A percentile compares a stretch with the other conserved stretches of the same genome.
phyloP scores from a whole-genome alignment of 2,888 invertebrate species.

The Junonia oenone region DNA sequence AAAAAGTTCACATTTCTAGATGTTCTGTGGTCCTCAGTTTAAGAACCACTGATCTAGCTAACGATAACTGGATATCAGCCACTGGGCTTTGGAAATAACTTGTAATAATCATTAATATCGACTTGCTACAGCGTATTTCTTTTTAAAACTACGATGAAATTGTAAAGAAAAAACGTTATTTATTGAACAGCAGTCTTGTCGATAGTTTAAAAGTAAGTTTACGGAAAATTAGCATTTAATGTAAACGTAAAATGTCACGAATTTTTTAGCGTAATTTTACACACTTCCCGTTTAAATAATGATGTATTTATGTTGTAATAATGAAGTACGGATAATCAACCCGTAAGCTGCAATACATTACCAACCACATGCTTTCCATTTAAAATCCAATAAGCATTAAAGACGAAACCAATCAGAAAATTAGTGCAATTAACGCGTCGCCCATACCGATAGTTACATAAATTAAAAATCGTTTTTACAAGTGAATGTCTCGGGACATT shows the following conservation, averaged over 20 bases:
- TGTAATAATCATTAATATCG: slow-evolving; percentile 1
- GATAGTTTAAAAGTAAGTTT: too few relatives aligned
- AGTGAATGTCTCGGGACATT: neutral
- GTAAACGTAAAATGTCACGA: too few relatives aligned
- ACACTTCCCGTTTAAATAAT: too few relatives aligned
- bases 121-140: neutral
- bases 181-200: too few relatives aligned
- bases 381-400: neutral
- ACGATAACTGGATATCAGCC: slow-evolving; percentile 3
- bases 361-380: neutral
- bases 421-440: neutral
- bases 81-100: slow-evolving; percentile 4
- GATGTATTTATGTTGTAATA: too few relatives aligned
- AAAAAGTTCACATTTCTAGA: too few relatives aligned
- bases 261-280: too few relatives aligned
- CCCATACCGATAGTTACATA: neutral
- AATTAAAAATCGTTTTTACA: neutral
- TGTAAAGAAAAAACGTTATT: neutral
- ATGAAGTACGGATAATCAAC: too few relatives aligned
- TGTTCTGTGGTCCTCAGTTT: neutral
- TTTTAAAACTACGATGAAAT: neutral
- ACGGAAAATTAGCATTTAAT: too few relatives aligned
- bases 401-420: neutral
- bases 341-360: too few relatives aligned
- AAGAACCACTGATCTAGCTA: neutral